These are phyloP conservation scores for Tinamus guttatus DNA, from an alignment of 2,113 vertebrate genomes.

Conservation along the genomic window DNA sequence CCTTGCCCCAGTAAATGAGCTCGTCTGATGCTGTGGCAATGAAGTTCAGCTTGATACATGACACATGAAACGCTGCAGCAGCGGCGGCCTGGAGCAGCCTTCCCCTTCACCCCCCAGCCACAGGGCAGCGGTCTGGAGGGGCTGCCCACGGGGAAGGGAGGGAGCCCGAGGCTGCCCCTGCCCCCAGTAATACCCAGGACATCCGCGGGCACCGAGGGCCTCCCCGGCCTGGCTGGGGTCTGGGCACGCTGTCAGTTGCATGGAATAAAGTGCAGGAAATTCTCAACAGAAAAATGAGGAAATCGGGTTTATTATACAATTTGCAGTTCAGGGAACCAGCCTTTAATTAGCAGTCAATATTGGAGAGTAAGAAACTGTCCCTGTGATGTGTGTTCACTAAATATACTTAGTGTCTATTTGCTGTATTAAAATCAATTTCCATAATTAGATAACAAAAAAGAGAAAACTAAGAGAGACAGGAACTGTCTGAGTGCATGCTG, in stretches of 20 bases:
- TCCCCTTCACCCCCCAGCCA: neutral
- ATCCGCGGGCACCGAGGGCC: neutral
- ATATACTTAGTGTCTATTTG: neutral
- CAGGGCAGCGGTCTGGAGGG: slow-evolving; percentile 13
- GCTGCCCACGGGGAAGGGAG: slow-evolving; percentile 26
- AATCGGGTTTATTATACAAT: neutral
- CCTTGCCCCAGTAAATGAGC: fast-evolving
- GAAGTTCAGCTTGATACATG: neutral
- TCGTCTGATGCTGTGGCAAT: neutral
- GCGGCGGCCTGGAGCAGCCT: neutral
- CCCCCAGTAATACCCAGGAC: slow-evolving; percentile 5
- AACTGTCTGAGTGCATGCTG: neutral
- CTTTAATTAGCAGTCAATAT: neutral
- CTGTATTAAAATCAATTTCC: slow-evolving; percentile 2
- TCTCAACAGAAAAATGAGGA: neutral
- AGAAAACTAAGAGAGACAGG: neutral
- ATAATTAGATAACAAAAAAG: neutral
- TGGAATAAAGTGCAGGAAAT: neutral
- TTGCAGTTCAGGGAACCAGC: neutral
- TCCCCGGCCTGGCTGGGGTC: neutral
- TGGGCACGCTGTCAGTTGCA: neutral
- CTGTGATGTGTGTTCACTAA: neutral
- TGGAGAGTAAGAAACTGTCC: neutral
- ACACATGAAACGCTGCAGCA: neutral
- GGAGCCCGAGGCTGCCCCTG: neutral